Base-by-base conservation (phyloP, 1,140 invertebrate species). In the Calliopsis andreniformis region DNA sequence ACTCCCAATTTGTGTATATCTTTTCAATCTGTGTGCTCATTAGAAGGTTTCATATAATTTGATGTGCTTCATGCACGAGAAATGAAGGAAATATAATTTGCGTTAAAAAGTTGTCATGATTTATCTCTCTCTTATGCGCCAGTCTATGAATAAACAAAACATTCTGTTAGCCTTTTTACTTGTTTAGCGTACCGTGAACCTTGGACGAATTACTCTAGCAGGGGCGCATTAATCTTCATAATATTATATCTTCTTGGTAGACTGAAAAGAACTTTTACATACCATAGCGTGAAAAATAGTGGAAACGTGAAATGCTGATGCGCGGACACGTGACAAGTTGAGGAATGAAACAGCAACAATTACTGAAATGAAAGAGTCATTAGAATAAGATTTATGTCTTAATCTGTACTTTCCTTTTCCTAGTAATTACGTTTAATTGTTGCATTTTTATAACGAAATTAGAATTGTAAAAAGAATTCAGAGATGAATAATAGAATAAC, bases 181-280 rank as follows among this genome's bases (percentile, higher is more conserved):
- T 64, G 55, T 59, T 82, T 66, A 66, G 20, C 47, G 14, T 43
- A 67, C 32, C 66, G 63, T 51, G 45, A 66, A 76, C 45, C 49
- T 56, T 45, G 47, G 42, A 42, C 62, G 45, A 64, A 47, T 58
- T 67, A 83, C 58, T 73, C 56, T 80, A 25, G 45, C 72, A 47
- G 35, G 20, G 56, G 71, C 16, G 12, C 83, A 83, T 84, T 84
- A 84, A 84, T 84, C 82, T 84, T 84, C 81, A 80, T 84, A 70
- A 84, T 67, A 55, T 83, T 83, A 69, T 59, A 76, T 51, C 80
- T 68, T 20, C 56, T 32, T 28, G 59, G 51, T 62, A 64, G 49
- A 76, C 32, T 55, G 47, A 73, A 73, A 64, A 55, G 70, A 23
- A 25, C 25, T 42, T 53, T 73, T 64, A 64, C 42, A 42, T 20